phyloP scores from a whole-genome alignment of 2,888 invertebrate species.

The Oithona nana region DNA sequence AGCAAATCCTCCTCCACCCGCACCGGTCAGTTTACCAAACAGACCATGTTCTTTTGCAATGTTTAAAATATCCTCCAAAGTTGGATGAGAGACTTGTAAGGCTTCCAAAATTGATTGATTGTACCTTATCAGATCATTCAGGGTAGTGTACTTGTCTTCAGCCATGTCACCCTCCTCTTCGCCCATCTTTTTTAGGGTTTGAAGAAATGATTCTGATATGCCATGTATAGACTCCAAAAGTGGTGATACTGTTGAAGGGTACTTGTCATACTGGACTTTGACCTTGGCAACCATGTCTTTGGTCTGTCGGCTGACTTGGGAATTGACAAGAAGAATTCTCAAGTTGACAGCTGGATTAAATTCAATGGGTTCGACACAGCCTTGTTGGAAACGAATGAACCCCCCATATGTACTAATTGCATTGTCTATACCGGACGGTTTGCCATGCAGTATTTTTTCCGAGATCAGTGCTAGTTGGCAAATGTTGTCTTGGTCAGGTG shows the following conservation, averaged over 20 bases:
- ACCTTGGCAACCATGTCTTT: constrained; percentile 43
- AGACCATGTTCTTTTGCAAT: constrained; percentile 45
- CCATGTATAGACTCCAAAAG: constrained; percentile 58
- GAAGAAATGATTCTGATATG: constrained; percentile 26
- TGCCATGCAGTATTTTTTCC: constrained; percentile 83
- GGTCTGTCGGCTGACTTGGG: constrained; percentile 65
- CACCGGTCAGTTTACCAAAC: constrained; percentile 81
- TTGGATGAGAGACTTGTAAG: constrained; percentile 68
- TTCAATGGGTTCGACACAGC: background rate
- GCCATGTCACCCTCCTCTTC: background rate
- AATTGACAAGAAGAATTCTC: constrained; percentile 61
- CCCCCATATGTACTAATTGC: constrained; percentile 78
- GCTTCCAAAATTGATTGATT: constrained; percentile 69
- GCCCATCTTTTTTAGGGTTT: background rate
- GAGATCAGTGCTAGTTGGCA: constrained; percentile 65
- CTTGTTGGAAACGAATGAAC: constrained; percentile 5
- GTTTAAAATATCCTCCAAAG: constrained; percentile 54
- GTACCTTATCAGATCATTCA: constrained; percentile 54
- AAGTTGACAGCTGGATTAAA: background rate
- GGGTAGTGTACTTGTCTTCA: background rate
- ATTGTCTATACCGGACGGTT: constrained; percentile 90
- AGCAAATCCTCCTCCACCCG: constrained; percentile 87
- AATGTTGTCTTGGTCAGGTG: constrained; percentile 29
- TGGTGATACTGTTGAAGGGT: constrained; percentile 46
- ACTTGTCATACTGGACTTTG: constrained; percentile 36